Evolutionary conservation across 1,140 invertebrate genomes (phyloP), one percentile per base, ranked within the genome.

Genomic region (Drosophila burlai): DNA sequence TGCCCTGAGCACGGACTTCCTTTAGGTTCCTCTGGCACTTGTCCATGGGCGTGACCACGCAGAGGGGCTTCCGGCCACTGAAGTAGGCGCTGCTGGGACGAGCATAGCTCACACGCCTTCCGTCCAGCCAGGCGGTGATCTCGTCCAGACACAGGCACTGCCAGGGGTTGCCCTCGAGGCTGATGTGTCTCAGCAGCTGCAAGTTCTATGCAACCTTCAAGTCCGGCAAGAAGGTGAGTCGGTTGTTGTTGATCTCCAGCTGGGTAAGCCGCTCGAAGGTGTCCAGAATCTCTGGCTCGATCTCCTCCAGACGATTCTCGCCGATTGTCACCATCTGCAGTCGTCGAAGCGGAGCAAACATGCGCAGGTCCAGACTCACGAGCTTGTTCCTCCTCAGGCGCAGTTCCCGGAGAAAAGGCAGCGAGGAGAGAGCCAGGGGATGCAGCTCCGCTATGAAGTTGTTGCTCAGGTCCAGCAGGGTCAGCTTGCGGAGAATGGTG

Each of bases 111-210:
- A 93, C 77, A 0, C 80, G 59, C 3, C 58, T 76, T 2, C 2
- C 18, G 29, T 90, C 64, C 49, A 92, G 62, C 81, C 79, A 91
- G 45, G 57, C 49, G 3, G 90, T 69, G 10, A 93, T 66, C 54
- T 89, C 85, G 45, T 93, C 81, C 38, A 91, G 69, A 26, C 92
- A 93, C 13, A 76, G 47, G 34, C 92, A 93, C 47, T 93, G 91
- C 92, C 92, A 93, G 13, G 92, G 89, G 65, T 93, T 93, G 7
- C 89, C 91, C 73, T 93, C 89, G 26, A 93, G 55, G 16, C 69
- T 79, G 21, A 92, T 76, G 45, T 81, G 75, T 5, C 60, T 43
- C n/a, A 93, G 26, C 10, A 76, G 65, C 4, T 45, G 46, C 50
- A 90, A 64, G n/a, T 46, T 59, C 9, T 45, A 21, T 0, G 29